Conservation (phyloP, 2,113 vertebrate species). For the Brachypodius melanocephalos region DNA sequence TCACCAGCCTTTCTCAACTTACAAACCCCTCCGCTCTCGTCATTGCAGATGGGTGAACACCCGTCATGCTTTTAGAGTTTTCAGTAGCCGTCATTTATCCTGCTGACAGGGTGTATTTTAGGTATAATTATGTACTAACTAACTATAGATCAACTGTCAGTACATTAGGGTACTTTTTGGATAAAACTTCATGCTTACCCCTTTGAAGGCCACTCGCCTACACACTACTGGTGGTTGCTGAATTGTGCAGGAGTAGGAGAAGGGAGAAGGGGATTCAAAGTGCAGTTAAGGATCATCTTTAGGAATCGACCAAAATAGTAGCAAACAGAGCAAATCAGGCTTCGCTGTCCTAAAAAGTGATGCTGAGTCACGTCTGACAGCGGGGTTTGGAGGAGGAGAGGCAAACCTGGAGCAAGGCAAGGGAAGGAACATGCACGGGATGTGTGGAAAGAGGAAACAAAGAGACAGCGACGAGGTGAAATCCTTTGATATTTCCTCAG, state of each 20-base stretch:
- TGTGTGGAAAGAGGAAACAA: conserved; percentile 51
- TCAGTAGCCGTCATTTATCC: conserved; percentile 64
- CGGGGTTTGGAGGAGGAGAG: background rate
- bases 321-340: background rate
- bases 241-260: background rate
- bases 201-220: conserved; percentile 43
- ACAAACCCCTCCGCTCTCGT: conserved; percentile 49
- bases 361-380: conserved; percentile 5
- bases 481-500: conserved; percentile 40
- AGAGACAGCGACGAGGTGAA: conserved; percentile 28
- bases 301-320: background rate
- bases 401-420: background rate
- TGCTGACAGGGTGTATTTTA: conserved; percentile 63
- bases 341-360: background rate
- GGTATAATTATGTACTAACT: conserved; percentile 68
- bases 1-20: conserved; percentile 53
- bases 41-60: conserved; percentile 62
- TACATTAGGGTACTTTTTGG: conserved; percentile 51
- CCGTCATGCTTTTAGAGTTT: conserved; percentile 55
- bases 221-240: conserved; percentile 10
- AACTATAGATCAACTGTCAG: conserved; percentile 66
- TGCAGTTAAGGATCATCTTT: background rate
- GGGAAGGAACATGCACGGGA: background rate
- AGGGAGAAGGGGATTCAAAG: background rate
- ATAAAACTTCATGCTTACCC: conserved; percentile 52